Conservation (phyloP, 1,140 invertebrate genomes). For the Samia ricini region DNA sequence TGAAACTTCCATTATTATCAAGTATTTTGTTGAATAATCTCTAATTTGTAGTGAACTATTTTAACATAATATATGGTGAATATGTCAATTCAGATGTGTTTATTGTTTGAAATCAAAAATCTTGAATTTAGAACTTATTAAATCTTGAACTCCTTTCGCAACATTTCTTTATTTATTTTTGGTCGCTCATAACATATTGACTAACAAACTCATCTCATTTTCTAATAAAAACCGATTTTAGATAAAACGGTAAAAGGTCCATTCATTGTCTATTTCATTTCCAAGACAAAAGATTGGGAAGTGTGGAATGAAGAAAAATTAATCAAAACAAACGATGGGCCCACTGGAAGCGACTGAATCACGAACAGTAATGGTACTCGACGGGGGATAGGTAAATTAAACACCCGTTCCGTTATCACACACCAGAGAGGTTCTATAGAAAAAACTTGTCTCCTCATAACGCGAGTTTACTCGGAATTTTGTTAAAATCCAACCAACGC, state of each 20-base stretch:
- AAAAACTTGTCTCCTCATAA: conserved; percentile 21
- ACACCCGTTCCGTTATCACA: conserved; percentile 5
- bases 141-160: too few species aligned
- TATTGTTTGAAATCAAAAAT: too few species aligned
- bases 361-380: not conserved
- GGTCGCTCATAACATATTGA: too few species aligned
- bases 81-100: too few species aligned
- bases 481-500: not conserved
- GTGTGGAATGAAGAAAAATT: not conserved
- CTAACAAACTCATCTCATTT: too few species aligned
- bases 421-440: conserved; percentile 9
- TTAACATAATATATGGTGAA: too few species aligned
- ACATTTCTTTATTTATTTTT: too few species aligned
- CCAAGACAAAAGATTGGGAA: not conserved
- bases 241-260: not conserved
- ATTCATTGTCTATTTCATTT: not conserved
- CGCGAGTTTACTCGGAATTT: conserved; percentile 6
- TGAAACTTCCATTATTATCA: too few species aligned
- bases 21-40: too few species aligned
- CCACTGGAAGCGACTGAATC: not conserved
- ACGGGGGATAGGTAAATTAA: conserved; percentile 11
- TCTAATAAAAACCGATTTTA: too few species aligned
- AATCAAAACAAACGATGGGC: not conserved
- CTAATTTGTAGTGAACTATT: too few species aligned
- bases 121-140: too few species aligned